phyloP scores from a whole-genome alignment of 92 coral and sea anemone genomes.

The Blastomussa wellsi region DNA sequence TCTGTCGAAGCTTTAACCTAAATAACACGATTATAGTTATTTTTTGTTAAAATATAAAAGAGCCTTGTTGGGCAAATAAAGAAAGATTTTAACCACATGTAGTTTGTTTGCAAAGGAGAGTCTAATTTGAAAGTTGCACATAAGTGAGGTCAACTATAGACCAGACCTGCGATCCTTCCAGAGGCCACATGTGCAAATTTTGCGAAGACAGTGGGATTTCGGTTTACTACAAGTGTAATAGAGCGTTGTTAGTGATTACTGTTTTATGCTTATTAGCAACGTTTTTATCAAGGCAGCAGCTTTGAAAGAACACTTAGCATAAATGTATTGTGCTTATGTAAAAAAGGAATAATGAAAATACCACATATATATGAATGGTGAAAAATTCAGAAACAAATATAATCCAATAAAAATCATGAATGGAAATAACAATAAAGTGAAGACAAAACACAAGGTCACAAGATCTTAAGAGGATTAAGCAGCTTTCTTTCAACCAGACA shows the following conservation, averaged over 20 bases:
- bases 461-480: conserved; percentile 1
- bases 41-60: background rate
- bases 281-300: conserved; percentile 1
- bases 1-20: background rate
- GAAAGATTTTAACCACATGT: conserved; percentile 18
- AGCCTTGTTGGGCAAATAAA: background rate
- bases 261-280: background rate
- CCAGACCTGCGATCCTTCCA: conserved; percentile 54
- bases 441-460: background rate
- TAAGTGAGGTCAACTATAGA: conserved; percentile 31
- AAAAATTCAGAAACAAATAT: background rate
- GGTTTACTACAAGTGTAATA: conserved; percentile 43
- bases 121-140: conserved; percentile 44
- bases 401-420: background rate
- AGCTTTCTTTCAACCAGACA: conserved; percentile 38
- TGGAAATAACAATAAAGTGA: background rate
- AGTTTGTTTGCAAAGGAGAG: conserved; percentile 51
- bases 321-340: background rate
- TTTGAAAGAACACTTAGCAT: background rate
- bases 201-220: conserved; percentile 49
- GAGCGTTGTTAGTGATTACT: conserved; percentile 32
- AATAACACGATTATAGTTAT: background rate
- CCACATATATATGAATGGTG: background rate
- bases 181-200: conserved; percentile 53
- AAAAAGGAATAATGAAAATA: background rate